Base-by-base conservation (phyloP, 2,797 vertebrate species). In the Sebastes glaucus region DNA sequence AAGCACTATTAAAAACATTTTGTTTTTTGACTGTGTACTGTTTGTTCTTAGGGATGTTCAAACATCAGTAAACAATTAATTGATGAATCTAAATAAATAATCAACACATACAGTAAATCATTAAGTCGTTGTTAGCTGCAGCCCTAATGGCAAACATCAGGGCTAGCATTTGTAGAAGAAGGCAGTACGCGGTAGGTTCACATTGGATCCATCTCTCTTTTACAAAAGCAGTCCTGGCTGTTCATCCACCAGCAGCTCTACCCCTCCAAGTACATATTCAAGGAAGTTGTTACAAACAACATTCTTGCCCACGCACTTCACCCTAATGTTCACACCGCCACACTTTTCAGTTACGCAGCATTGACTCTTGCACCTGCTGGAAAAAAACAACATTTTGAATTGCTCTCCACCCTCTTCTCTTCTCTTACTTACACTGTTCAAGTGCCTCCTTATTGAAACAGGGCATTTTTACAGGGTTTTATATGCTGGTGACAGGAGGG, bases 401-500 rank as follows among this genome's bases (percentile, higher is more conserved):
- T 30, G 14, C 68, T 77, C 71, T 65, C 46, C 59, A 35, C 35
- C 35, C 35, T 38, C 35, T 38, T 1, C 28, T 53, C 56, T 73
- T 33, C 55, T 83, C 74, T 72, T 55, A 32, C 73, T 85, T 30
- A 35, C 7, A 57, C 71, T 25, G 27, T 18, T 69, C 16, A 71
- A 52, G 42, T 42, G 63, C 6, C 46, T 66, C 52, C 14, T 83
- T 62, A 23, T n/a, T 71, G 46, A 78, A 22, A 59, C 23, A 81
- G 22, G 56, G 42, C 28, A 65, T 83, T 69, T 72, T 77, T 23
- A 78, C 75, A 57, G 46, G 46, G 27, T 77, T 63, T 82, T 76
- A 83, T 87, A 65, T 84, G 79, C 72, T 63, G 65, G 30, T 71
- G 81, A 80, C 77, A 80, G 28, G 68, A 75, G 71, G 49, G 8